Base-by-base conservation (phyloP, 2,113 vertebrate genomes). In the Paracanthobrama guichenoti region DNA sequence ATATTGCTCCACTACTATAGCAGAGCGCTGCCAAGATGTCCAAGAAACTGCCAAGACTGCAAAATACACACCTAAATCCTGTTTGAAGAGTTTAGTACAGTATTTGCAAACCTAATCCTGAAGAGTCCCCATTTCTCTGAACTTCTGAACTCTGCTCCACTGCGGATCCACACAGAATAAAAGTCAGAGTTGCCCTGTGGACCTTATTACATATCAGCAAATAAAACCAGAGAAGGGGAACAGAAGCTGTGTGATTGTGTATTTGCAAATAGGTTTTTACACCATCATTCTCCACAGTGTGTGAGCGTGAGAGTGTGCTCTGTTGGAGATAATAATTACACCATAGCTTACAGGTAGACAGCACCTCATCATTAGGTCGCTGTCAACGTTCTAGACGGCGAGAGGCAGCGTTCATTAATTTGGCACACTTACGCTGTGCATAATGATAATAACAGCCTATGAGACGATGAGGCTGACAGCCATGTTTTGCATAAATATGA, bases 401-500 rank as follows among this genome's bases (percentile, higher is more conserved):
- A 82, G 73, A 71, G 64, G 76, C 59, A 44, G 48, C 35, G 44
- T 82, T 88, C 86, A 87, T 89, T 89, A 87, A 84, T 84, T 82
- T 74, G 26, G 66, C 78, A 53, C 84, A 73, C 84, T 87, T 57
- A 31, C 79, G 72, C 57, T 28, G 16, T 4, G 28, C 69, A 83
- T 83, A 85, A 87, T 87, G 78, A 87, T 73, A 85, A 81, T 83
- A 88, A 86, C 59, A 82, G 71, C 22, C 44, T 44, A 72, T 62
- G 78, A 87, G 71, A 84, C 62, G 53, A 76, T 74, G 60, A 79
- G 28, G 39, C 67, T 82, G 83, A 85, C 79, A 85, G 85, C 20
- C 71, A 79, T 85, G 83, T 85, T 85, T 82, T 85, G 75, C 83
- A 80, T 88, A 87, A 88, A 87, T 85, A 88, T 81, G 28, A 79